Conservation (phyloP, 2,797 vertebrate genomes). For the Neosalanx taihuensis region DNA sequence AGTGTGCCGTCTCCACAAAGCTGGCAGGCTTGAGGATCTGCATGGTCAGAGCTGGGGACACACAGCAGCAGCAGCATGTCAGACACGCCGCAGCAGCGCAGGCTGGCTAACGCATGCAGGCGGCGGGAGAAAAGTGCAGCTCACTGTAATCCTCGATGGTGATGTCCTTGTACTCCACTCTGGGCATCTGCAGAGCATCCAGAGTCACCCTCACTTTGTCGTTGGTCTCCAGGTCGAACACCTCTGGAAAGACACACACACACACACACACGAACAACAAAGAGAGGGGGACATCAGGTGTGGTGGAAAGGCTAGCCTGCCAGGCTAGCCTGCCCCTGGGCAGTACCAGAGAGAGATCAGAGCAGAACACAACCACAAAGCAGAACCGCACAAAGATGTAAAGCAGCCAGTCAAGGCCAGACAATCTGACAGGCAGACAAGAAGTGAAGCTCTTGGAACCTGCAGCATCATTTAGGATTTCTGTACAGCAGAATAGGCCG, state of each 20-base stretch:
- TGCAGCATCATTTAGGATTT: no score
- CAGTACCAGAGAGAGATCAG: no score
- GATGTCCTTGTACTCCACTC: slow-evolving; percentile 82
- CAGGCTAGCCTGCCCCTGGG: no score
- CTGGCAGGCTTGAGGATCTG: slow-evolving; percentile 93
- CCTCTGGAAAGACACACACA: slow-evolving; percentile 68
- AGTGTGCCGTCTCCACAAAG: slow-evolving; percentile 82
- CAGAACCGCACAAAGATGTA: no score
- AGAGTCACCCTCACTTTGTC: slow-evolving; percentile 77
- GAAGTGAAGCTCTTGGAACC: no score
- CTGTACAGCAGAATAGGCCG: no score
- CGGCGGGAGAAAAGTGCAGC: slow-evolving; percentile 38
- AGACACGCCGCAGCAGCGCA: background rate
- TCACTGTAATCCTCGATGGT: slow-evolving; percentile 88
- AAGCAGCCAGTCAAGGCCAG: background rate
- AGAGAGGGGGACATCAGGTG: background rate
- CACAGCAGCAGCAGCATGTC: slow-evolving; percentile 4
- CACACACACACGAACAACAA: slow-evolving; percentile 13
- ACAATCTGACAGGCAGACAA: background rate
- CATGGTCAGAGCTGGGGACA: slow-evolving; percentile 80
- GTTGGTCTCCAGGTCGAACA: slow-evolving; percentile 86
- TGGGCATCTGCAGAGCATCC: slow-evolving; percentile 89
- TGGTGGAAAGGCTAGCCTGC: background rate
- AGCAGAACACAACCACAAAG: background rate
- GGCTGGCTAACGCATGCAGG: background rate